Conservation (phyloP, 2,797 vertebrate species). For the Chelon auratus region DNA sequence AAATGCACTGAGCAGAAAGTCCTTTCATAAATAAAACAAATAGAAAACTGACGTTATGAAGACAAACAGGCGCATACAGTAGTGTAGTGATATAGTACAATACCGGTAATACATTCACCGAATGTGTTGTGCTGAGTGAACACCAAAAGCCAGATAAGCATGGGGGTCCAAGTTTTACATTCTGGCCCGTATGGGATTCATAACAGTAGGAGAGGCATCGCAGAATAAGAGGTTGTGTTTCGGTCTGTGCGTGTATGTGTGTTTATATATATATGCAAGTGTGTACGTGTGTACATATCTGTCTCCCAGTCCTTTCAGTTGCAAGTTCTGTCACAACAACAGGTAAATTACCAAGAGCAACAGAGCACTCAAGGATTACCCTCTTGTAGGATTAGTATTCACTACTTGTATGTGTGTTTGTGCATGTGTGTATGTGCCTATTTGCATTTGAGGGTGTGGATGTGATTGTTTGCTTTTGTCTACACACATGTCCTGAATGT, state of each 20-base stretch:
- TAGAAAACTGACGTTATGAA: background rate
- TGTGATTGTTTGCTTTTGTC: conserved; percentile 62
- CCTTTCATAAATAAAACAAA: background rate
- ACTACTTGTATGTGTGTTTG: conserved; percentile 42
- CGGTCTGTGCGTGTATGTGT: too few relatives aligned
- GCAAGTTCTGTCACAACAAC: conserved; percentile 70
- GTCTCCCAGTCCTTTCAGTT: conserved; percentile 58
- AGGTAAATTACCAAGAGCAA: conserved; percentile 77
- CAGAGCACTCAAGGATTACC: conserved; percentile 81
- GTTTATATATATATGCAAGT: conserved; percentile 16
- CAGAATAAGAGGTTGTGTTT: conserved; percentile 27
- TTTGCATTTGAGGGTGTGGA: conserved; percentile 28
- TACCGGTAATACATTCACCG: background rate
- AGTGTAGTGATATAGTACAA: too few relatives aligned
- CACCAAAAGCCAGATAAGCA: background rate
- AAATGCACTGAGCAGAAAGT: background rate
- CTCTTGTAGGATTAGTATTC: conserved; percentile 77
- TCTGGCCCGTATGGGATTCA: background rate
- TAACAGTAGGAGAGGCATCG: background rate
- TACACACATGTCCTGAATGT: conserved; percentile 60
- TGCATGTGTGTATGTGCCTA: conserved; percentile 24
- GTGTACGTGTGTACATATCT: conserved; percentile 36
- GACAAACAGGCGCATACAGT: background rate
- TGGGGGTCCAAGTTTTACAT: background rate
- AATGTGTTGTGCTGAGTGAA: background rate